Evolutionary conservation across 1,140 invertebrate species (phyloP), one percentile per base, ranked within the genome.

Genomic region (Hesperophylax magnus): DNA sequence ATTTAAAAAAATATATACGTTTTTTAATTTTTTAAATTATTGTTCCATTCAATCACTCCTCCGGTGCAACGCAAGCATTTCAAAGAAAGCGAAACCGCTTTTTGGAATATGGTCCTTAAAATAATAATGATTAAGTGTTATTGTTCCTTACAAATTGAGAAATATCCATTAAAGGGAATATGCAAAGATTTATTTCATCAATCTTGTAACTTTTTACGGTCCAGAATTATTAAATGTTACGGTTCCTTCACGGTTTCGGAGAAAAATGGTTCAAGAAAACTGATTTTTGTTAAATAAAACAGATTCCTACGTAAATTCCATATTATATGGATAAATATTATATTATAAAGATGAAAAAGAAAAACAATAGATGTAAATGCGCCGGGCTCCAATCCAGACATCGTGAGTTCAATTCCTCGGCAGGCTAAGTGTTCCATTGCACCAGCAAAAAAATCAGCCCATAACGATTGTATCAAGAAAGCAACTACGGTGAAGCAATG

Each of bases 91-190:
- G 24, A 7, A 24, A 18, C 24, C 20, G 69, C 20, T 52, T 72
- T 22, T 17, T 31, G 39, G 15, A 71, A 53, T 54, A 72, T 54
- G 20, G 17, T 53, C 22, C 20, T 18, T 67, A 67, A 27, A 72
- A 72, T 52, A 56, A 72, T 72, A 54, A 72, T 56, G 69, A 72
- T 72, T 53, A 72, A 72, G 7, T 72, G 52, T 72, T 54, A 72
- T 72, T 72, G 69, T 72, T 72, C 69, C 52, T 18, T 54, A 52
- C n/a, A 72, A 72, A 72, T 72, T 54, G 47, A 72, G 69, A 31
- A 52, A 52, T 54, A 56, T 72, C 20, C 47, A 17, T 72, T 24
- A 54, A 27, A 47, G 20, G 52, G 69, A 72, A 54, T 18, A 67
- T 56, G 20, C 65, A 72, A 18, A 34, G 69, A 72, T 53, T 72